Evolutionary conservation across 2,888 invertebrate species (phyloP).

Genomic region (Drosophila anomelani): DNA sequence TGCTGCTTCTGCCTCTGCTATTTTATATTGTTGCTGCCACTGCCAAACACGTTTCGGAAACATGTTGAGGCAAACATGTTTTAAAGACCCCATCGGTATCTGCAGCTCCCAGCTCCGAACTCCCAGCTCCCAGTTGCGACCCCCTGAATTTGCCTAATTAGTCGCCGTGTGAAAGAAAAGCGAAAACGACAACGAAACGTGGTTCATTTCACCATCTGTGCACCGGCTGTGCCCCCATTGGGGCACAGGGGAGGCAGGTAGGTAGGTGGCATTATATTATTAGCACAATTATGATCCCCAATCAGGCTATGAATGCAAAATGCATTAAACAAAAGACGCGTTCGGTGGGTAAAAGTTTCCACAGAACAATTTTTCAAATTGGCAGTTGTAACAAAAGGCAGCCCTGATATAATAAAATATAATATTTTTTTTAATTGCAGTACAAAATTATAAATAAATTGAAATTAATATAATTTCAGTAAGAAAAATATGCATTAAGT

Average conservation of each 20-base stretch:
- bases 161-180: constrained; percentile 72
- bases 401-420: not conserved
- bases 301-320: not conserved
- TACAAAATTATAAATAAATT: no score
- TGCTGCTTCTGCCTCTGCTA: constrained; percentile 41
- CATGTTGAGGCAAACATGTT: constrained; percentile 46
- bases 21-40: constrained; percentile 19
- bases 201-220: constrained; percentile 33
- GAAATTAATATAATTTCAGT: no score
- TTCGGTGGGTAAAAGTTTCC: constrained; percentile 28
- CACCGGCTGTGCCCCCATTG: not conserved
- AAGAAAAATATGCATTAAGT: no score
- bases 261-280: constrained; percentile 4
- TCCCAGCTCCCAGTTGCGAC: constrained; percentile 19
- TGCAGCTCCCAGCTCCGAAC: constrained; percentile 12
- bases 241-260: no score
- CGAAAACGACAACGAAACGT: constrained; percentile 64
- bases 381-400: constrained; percentile 9
- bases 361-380: constrained; percentile 31
- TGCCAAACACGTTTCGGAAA: constrained; percentile 61
- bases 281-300: constrained; percentile 20
- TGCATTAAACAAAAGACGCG: constrained; percentile 1
- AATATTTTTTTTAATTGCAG: not conserved
- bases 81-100: constrained; percentile 26
- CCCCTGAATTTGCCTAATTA: constrained; percentile 67